These are phyloP conservation scores for Choloepus didactylus DNA, from an alignment of 2,797 vertebrate species.

Conservation along the genomic window DNA sequence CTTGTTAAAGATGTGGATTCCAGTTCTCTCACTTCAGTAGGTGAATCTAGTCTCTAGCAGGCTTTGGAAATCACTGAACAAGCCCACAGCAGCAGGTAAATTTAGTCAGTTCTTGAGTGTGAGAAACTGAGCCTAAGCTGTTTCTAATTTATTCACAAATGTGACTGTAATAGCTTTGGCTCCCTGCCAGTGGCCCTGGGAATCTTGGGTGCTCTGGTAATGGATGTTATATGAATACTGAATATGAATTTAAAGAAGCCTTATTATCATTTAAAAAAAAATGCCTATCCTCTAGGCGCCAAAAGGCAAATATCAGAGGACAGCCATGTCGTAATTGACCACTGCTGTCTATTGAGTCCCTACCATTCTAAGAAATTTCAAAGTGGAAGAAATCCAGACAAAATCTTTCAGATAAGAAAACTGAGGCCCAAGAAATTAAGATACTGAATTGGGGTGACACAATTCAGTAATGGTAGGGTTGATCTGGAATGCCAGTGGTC, in stretches of 20 bases:
- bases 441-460: background rate
- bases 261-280: constrained; percentile 68
- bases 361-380: constrained; percentile 51
- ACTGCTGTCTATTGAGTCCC: constrained; percentile 53
- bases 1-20: constrained; percentile 59
- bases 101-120: constrained; percentile 54
- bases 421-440: constrained; percentile 3
- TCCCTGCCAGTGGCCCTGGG: constrained; percentile 67
- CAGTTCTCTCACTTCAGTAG: constrained; percentile 1
- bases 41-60: constrained; percentile 42
- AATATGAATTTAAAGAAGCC: constrained; percentile 78
- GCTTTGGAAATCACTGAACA: constrained; percentile 58
- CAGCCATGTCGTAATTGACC: constrained; percentile 68
- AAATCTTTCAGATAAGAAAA: constrained; percentile 51
- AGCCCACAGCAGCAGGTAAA: constrained; percentile 48
- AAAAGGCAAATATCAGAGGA: constrained; percentile 77
- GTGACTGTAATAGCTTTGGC: constrained; percentile 77
- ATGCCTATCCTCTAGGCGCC: constrained; percentile 57
- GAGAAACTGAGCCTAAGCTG: constrained; percentile 63
- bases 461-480: background rate
- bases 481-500: background rate
- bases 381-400: background rate
- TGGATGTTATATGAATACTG: constrained; percentile 70
- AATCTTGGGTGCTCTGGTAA: constrained; percentile 65
- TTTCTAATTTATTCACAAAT: constrained; percentile 80